Evolutionary conservation across 2,888 invertebrate species (phyloP).

Genomic region (Barypeithes pellucidus): DNA sequence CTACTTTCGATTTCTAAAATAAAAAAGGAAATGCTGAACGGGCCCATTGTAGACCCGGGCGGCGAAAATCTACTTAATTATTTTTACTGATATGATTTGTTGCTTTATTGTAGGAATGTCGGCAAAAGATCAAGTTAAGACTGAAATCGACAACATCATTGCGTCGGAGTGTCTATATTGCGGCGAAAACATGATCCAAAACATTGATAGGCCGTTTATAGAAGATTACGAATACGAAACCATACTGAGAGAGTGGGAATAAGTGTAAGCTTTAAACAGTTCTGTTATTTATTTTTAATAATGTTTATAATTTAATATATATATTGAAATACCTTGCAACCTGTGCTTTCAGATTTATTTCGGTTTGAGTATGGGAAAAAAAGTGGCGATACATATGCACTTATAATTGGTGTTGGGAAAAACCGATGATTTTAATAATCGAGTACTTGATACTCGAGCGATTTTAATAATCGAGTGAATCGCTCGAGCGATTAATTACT

Average conservation of each 20-base stretch:
- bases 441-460: too few relatives aligned
- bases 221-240: slow-evolving; percentile 86
- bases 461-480: too few relatives aligned
- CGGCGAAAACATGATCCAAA: slow-evolving; percentile 92
- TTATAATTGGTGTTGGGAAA: too few relatives aligned
- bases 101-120: slow-evolving; percentile 66
- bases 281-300: neutral
- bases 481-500: too few relatives aligned
- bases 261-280: slow-evolving; percentile 10
- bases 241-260: slow-evolving; percentile 88
- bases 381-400: too few relatives aligned
- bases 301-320: slow-evolving; percentile 1
- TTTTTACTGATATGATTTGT: neutral
- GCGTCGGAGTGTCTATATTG: slow-evolving; percentile 95
- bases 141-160: slow-evolving; percentile 90
- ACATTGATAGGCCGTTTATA: slow-evolving; percentile 92
- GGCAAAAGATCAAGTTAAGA: slow-evolving; percentile 80
- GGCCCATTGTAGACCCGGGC: too few relatives aligned
- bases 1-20: too few relatives aligned
- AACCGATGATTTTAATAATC: too few relatives aligned
- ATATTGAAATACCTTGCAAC: neutral
- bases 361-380: too few relatives aligned
- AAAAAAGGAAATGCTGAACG: too few relatives aligned
- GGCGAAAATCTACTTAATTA: too few relatives aligned
- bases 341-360: too few relatives aligned